Percentiles rank a stretch among this genome's conserved stretches.
Evolutionary conservation across 2,888 invertebrate species (phyloP).

Genomic region (Hemistola chrysoprasaria): DNA sequence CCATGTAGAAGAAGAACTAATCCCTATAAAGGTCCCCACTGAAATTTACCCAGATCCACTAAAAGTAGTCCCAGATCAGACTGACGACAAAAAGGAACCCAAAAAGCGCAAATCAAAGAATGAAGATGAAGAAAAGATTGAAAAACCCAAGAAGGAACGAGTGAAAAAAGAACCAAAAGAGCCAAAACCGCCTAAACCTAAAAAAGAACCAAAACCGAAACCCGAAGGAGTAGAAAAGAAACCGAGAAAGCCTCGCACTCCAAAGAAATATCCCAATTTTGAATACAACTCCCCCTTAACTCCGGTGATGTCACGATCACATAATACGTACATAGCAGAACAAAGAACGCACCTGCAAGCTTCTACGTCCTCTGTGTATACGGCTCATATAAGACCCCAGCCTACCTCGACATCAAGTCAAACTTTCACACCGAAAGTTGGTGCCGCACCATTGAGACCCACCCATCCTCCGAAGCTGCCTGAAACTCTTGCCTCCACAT

Average conservation of each 20-base stretch:
- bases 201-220: slow-evolving; percentile 19
- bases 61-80: neutral
- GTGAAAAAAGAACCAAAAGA: slow-evolving; percentile 38
- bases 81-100: slow-evolving; percentile 43
- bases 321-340: slow-evolving; percentile 30
- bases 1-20: slow-evolving; percentile 43
- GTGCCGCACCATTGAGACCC: neutral
- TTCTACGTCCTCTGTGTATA: slow-evolving; percentile 20
- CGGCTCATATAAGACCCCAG: slow-evolving; percentile 14
- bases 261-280: slow-evolving; percentile 50
- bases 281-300: slow-evolving; percentile 56
- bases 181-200: slow-evolving; percentile 1
- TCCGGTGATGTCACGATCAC: slow-evolving; percentile 48
- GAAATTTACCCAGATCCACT: slow-evolving; percentile 21
- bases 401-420: slow-evolving; percentile 14
- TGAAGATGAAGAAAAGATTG: slow-evolving; percentile 38
- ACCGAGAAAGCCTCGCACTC: slow-evolving; percentile 58
- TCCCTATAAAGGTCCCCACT: slow-evolving; percentile 31
- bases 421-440: slow-evolving; percentile 10
- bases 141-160: slow-evolving; percentile 50
- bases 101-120: slow-evolving; percentile 53
- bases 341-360: slow-evolving; percentile 15
- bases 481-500: slow-evolving; percentile 31
- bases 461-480: slow-evolving; percentile 5
- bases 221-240: slow-evolving; percentile 52